These are phyloP conservation scores for Synanthedon myopaeformis DNA, from an alignment of 2,888 invertebrate species.

Conservation along the genomic window DNA sequence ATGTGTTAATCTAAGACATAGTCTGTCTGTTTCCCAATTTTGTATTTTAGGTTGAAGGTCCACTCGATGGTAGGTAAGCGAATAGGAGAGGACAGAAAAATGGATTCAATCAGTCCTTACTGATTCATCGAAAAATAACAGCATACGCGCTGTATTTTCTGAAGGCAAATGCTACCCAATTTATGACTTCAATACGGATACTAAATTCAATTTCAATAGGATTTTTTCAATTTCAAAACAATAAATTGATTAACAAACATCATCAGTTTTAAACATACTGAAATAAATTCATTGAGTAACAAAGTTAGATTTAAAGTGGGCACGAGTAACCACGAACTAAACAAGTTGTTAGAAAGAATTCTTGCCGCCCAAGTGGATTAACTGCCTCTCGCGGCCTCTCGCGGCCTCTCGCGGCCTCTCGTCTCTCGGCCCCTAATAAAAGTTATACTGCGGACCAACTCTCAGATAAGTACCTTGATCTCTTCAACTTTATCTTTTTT, in stretches of 20 bases:
- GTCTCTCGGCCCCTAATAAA: slow-evolving; percentile 2
- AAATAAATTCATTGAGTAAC: neutral
- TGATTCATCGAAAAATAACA: no score
- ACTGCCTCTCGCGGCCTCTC: slow-evolving; percentile 2
- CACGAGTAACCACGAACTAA: neutral
- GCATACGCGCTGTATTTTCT: no score
- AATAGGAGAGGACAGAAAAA: no score
- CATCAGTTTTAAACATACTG: neutral
- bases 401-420: neutral
- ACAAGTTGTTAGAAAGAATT: neutral
- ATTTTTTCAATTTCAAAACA: neutral
- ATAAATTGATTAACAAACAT: neutral
- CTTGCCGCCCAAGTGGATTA: slow-evolving; percentile 1
- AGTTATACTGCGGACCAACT: slow-evolving; percentile 1
- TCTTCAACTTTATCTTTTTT: slow-evolving; percentile 1
- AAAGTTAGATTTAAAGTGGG: neutral
- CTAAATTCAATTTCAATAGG: no score
- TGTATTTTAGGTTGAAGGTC: no score
- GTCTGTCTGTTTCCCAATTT: no score
- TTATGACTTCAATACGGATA: no score
- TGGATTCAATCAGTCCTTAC: no score
- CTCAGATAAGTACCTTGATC: neutral
- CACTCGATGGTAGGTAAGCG: no score
- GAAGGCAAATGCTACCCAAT: no score
- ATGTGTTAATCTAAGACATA: no score